Percentiles rank a stretch among this genome's conserved stretches.
phyloP scores from a whole-genome alignment of 2,113 vertebrate species.

The Oncorhynchus keta region DNA sequence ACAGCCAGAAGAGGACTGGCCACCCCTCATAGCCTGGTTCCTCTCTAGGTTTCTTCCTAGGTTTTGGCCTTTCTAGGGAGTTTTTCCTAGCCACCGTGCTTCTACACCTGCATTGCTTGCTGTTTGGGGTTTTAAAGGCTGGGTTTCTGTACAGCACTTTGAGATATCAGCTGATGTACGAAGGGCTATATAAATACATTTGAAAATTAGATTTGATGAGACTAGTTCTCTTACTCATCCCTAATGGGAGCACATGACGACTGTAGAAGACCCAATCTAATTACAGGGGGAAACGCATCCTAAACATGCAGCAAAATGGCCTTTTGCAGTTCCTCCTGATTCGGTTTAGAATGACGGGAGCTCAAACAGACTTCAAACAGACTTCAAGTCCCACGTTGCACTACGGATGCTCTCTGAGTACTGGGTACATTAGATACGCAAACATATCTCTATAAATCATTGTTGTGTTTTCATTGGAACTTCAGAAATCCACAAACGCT shows the following conservation, averaged over 20 bases:
- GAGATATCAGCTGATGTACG: too few relatives aligned
- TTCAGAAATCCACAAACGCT: background rate
- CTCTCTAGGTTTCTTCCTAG: too few relatives aligned
- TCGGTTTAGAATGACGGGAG: background rate
- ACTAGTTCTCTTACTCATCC: too few relatives aligned
- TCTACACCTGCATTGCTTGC: too few relatives aligned
- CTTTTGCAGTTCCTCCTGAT: background rate
- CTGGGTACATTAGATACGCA: background rate
- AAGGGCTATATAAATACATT: too few relatives aligned
- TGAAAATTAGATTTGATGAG: too few relatives aligned
- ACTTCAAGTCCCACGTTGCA: background rate
- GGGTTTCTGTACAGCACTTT: too few relatives aligned
- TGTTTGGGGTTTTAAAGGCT: too few relatives aligned
- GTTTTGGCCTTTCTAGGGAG: too few relatives aligned
- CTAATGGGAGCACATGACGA: background rate
- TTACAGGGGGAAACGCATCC: background rate
- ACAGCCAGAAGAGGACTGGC: too few relatives aligned
- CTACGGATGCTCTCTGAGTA: background rate
- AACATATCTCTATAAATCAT: constrained; percentile 8
- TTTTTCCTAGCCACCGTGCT: too few relatives aligned
- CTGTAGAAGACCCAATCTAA: background rate
- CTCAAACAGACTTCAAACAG: background rate
- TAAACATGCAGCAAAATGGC: background rate
- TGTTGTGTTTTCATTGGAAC: background rate
- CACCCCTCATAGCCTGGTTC: too few relatives aligned